Evolutionary conservation across 2,113 vertebrate genomes (phyloP).

Genomic region (Synchiropus splendidus): DNA sequence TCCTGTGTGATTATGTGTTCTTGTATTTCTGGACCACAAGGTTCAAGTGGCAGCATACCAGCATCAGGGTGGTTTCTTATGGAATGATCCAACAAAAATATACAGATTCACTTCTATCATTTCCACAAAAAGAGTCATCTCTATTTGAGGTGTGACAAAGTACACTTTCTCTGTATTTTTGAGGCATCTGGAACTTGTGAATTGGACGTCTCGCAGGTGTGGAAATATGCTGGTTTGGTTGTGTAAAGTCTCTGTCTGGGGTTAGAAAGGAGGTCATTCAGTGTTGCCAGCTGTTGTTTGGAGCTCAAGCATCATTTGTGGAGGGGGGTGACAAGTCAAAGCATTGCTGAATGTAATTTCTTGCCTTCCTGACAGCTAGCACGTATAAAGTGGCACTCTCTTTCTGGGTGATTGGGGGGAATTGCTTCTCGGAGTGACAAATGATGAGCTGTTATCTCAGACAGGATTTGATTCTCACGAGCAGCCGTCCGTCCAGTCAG

Average conservation of each 20-base stretch:
- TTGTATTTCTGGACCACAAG: constrained; percentile 13
- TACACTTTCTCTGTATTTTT: no score
- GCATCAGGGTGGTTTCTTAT: no score
- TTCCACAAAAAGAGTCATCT: no score
- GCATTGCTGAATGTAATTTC: constrained; percentile 86
- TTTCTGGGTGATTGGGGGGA: constrained; percentile 89
- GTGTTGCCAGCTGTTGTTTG: constrained; percentile 48
- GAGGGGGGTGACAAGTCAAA: constrained; percentile 6
- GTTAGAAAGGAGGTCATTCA: constrained; percentile 12
- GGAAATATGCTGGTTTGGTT: not conserved
- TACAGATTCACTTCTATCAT: no score
- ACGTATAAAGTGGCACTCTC: constrained; percentile 84
- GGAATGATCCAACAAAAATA: no score
- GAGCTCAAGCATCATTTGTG: constrained; percentile 33
- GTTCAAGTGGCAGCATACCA: not conserved
- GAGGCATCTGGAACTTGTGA: no score
- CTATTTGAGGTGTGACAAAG: no score
- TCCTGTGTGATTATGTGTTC: constrained; percentile 32
- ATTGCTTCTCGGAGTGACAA: constrained; percentile 96
- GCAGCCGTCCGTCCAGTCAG: constrained; percentile 8
- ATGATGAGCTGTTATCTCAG: constrained; percentile 97
- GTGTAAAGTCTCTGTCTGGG: constrained; percentile 4
- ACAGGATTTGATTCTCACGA: constrained; percentile 87
- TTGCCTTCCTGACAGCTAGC: constrained; percentile 85
- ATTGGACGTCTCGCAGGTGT: not conserved